Base-by-base conservation (phyloP, 2,113 vertebrate genomes). In the Osmerus eperlanus region DNA sequence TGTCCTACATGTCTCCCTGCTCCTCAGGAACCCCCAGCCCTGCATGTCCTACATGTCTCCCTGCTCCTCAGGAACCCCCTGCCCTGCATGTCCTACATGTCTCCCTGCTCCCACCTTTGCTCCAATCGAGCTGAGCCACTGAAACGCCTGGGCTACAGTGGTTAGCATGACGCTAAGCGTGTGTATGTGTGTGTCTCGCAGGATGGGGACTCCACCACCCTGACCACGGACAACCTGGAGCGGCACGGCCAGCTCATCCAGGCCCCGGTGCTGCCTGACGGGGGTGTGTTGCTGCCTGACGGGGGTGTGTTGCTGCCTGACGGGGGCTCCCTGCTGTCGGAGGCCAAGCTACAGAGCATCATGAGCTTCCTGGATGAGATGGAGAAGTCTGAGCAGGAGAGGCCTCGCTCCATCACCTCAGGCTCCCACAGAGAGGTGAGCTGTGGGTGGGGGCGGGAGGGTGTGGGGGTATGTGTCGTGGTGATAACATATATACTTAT, bases 331-430 rank as follows among this genome's bases (percentile, higher is more conserved):
- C 18, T 82, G 0, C 93, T 99, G 2, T 98, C 97, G 0, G 97
- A 98, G 82, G 96, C 95, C 83, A 98, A 98, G 73, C 93, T 98
- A 53, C 95, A 96, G 80, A 96, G 93, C 85, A 97, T 99, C 87
- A 94, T 98, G 92, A 97, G 90, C 70, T 99, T 99, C 78, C 85
- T 99, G 86, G 95, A 96, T 0, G 96, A 98, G 90, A 98, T 97
- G 96, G 96, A 99, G 91, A 92, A 91, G 65, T 94, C 94, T 0
- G 95, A 94, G 16, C 95, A 94, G 89, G 95, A 95, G 82, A 80
- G 84, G 15, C 94, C 92, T 0, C 89, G 92, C 2, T 97, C 95
- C 0, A 91, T 92, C 0, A 91, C 93, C n/a, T 96, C 94, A 0
- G 92, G 90, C 3, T 90, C 89, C 0, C 93, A 92, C 78, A 73